phyloP scores from a whole-genome alignment of 2,113 vertebrate genomes.

The Cephalopholis sonnerati region DNA sequence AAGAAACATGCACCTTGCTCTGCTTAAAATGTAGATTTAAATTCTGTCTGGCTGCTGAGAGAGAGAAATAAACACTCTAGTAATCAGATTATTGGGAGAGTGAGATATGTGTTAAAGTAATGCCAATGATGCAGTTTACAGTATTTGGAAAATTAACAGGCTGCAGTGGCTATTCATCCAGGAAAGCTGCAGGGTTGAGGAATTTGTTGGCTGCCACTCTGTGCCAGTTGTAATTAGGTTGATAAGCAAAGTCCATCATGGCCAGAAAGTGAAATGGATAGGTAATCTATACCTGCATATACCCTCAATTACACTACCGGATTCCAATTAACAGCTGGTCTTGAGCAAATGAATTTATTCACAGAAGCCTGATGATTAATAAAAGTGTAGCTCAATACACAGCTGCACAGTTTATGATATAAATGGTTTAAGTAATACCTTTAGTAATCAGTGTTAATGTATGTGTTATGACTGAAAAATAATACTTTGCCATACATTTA shows the following conservation, averaged over 20 bases:
- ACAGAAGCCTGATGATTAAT: not conserved
- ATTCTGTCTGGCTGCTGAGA: not conserved
- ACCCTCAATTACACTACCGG: constrained; percentile 55
- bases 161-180: constrained; percentile 20
- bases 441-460: not conserved
- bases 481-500: not conserved
- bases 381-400: not conserved
- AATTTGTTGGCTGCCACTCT: constrained; percentile 34
- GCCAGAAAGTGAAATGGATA: constrained; percentile 54
- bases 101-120: constrained; percentile 1
- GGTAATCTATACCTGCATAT: constrained; percentile 63
- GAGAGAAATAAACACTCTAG: not conserved
- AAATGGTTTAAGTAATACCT: not conserved
- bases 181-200: constrained; percentile 26
- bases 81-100: constrained; percentile 22
- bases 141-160: constrained; percentile 12
- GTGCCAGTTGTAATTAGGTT: constrained; percentile 47
- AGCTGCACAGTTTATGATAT: not conserved
- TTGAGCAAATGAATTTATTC: constrained; percentile 23
- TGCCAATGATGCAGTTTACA: constrained; percentile 36
- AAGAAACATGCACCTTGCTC: not conserved
- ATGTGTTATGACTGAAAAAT: not conserved
- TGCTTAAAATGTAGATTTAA: not conserved
- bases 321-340: constrained; percentile 61
- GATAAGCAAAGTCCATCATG: constrained; percentile 53